Base-by-base conservation (phyloP, 2,113 vertebrate genomes). In the Neotoma lepida region DNA sequence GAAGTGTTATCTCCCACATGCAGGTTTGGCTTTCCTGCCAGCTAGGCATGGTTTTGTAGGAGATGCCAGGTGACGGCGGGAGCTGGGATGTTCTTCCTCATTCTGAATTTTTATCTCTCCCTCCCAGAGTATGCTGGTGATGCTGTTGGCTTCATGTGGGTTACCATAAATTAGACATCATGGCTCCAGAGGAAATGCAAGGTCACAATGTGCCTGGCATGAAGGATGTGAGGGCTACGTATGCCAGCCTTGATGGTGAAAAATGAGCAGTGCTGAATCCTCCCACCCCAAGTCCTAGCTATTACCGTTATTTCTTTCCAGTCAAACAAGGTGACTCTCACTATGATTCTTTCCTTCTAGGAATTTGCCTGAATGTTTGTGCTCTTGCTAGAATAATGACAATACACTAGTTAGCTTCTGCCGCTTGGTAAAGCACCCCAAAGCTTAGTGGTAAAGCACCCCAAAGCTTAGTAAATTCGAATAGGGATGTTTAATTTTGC, bases 291-390 rank as follows among this genome's bases (percentile, higher is more conserved):
- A 28, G 80, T 71, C 49, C 9, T 0, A 66, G 74, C 74, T 10
- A 3, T 88, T 82, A 24, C 22, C 9, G 35, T 80, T 77, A 74
- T 89, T 89, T 13, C 86, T 88, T 78, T 95, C 81, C 76, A 41
- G 56, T 94, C 92, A 95, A 78, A 90, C 66, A 56, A 94, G 87
- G 82, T 92, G 92, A 89, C 95, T 94, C 96, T 92, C 44, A 6
- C 35, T 39, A 6, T 0, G 0, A 33, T 46, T 81, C 76, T 97
- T 82, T 97, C 76, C 96, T 97, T 70, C 86, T 90, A 96, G 96
- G 88, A 92, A 73, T 96, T 94, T 96, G 86, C 73, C 90, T 81
- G 81, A 73, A 94, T 91, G 93, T 61, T 63, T 84, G 82, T 26
- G 92, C 58, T 97, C 94, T 97, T 95, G 78, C 46, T 82, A 41